Evolutionary conservation across 1,140 invertebrate genomes (phyloP).

Genomic region (Heliconius himera): DNA sequence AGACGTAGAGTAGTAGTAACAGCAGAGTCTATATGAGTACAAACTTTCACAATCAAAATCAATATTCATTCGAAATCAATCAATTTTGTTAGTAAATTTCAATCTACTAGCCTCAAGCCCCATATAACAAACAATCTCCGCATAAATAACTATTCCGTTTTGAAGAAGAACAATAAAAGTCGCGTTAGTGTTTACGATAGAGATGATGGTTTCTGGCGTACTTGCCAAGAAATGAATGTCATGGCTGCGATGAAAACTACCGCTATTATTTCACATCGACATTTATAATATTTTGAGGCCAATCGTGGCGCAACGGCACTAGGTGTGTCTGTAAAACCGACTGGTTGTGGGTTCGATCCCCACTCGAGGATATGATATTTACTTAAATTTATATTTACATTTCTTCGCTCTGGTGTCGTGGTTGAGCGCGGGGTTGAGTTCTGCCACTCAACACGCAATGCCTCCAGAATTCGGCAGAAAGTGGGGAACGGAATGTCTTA

Average conservation of each 20-base stretch:
- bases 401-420: too few species aligned
- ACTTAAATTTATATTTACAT: too few species aligned
- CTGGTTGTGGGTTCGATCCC: too few species aligned
- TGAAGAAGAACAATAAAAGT: slow-evolving; percentile 27
- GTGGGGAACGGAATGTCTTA: too few species aligned
- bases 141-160: background rate
- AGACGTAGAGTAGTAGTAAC: too few species aligned
- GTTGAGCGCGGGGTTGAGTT: too few species aligned
- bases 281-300: background rate
- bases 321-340: too few species aligned
- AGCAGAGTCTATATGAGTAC: too few species aligned
- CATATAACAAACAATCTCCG: background rate
- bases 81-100: background rate
- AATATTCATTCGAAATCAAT: background rate
- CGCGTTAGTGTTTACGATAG: slow-evolving; percentile 12
- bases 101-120: background rate
- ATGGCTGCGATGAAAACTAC: background rate
- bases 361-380: too few species aligned
- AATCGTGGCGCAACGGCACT: too few species aligned
- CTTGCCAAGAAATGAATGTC: slow-evolving; percentile 19
- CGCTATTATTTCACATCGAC: background rate
- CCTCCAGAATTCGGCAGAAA: too few species aligned
- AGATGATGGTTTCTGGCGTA: background rate
- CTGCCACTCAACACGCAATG: too few species aligned
- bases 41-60: background rate